Conservation (phyloP, 2,797 vertebrate genomes). For the Taeniopygia guttata region DNA sequence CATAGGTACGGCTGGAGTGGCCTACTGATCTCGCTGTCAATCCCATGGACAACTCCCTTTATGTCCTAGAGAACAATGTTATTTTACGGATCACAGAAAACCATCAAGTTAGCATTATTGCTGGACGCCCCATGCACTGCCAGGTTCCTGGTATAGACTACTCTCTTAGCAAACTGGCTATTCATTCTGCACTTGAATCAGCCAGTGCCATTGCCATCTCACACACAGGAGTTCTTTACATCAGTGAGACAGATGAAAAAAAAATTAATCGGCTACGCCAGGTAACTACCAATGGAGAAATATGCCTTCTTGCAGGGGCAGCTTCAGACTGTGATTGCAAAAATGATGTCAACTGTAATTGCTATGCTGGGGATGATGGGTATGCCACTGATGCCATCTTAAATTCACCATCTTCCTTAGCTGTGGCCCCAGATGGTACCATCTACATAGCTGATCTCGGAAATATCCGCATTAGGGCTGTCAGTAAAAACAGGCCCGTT, state of each 20-base stretch:
- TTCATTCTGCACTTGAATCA: constrained; percentile 94
- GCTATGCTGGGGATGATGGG: constrained; percentile 95
- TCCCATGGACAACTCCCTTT: constrained; percentile 99
- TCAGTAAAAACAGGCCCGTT: constrained; percentile 89
- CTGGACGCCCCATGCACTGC: constrained; percentile 97
- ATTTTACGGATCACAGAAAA: constrained; percentile 98
- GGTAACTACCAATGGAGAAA: constrained; percentile 96
- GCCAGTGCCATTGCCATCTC: constrained; percentile 96
- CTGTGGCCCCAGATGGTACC: constrained; percentile 93
- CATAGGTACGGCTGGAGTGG: constrained; percentile 97
- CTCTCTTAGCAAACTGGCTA: constrained; percentile 96
- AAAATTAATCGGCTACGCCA: constrained; percentile 97
- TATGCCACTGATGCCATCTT: constrained; percentile 96
- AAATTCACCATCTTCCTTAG: constrained; percentile 94
- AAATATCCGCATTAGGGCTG: constrained; percentile 95
- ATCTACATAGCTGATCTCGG: constrained; percentile 97
- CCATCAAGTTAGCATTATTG: constrained; percentile 99
- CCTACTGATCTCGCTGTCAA: constrained; percentile 98
- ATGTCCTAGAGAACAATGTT: constrained; percentile 98
- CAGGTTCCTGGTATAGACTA: constrained; percentile 98
- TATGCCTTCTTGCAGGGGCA: constrained; percentile 94
- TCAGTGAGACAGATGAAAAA: constrained; percentile 98
- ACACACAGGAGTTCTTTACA: constrained; percentile 94
- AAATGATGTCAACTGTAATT: constrained; percentile 98
- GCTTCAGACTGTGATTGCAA: constrained; percentile 99